A percentile compares a stretch with the other conserved stretches of the same genome.
These are phyloP conservation scores for Zele albiditarsus DNA, from an alignment of 2,888 invertebrate species.

Conservation along the genomic window DNA sequence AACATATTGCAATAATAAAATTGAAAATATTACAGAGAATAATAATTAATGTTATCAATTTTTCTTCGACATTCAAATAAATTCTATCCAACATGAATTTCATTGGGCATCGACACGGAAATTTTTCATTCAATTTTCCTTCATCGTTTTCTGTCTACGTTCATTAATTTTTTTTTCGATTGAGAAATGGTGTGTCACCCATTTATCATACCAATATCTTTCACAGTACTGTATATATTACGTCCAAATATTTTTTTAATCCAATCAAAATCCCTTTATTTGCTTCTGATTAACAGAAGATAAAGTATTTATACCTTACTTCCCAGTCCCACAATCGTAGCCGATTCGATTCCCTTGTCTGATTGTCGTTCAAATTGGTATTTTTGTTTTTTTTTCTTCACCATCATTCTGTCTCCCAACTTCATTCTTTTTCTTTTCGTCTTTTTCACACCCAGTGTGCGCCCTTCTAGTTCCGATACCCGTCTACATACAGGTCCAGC, in stretches of 20 bases:
- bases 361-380: background rate
- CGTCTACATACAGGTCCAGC: conserved; percentile 30
- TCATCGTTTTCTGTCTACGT: background rate
- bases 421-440: background rate
- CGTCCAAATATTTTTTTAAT: background rate
- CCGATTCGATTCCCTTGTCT: background rate
- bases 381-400: background rate
- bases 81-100: background rate
- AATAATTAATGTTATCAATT: background rate
- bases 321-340: background rate
- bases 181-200: background rate
- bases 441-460: conserved; percentile 20
- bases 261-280: background rate
- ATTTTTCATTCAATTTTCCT: background rate
- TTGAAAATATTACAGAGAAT: background rate
- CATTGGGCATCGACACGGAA: background rate
- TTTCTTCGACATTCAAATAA: background rate
- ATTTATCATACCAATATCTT: background rate
- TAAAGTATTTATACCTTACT: background rate
- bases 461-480: conserved; percentile 15
- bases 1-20: background rate
- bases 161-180: background rate
- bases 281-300: background rate
- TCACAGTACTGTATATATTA: background rate
- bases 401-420: background rate